Evolutionary conservation across 2,888 invertebrate species (phyloP).

Genomic region (Resseliella maxima): DNA sequence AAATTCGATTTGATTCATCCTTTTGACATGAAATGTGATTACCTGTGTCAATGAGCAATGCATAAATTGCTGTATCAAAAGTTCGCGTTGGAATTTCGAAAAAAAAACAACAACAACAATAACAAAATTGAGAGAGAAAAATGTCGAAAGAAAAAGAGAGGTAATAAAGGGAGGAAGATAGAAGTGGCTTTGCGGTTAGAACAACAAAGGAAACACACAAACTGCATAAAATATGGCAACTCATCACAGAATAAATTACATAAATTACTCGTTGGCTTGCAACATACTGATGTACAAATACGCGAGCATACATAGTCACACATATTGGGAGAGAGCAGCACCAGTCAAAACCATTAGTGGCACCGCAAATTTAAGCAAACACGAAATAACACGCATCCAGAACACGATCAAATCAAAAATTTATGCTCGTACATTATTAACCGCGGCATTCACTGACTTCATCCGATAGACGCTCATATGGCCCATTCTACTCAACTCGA

Average conservation of each 20-base stretch:
- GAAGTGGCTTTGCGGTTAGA: not conserved
- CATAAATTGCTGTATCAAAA: too few species aligned
- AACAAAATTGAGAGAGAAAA: not conserved
- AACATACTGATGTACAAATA: not conserved
- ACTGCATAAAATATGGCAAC: not conserved
- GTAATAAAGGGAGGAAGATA: not conserved
- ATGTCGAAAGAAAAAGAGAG: not conserved
- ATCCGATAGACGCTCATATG: not conserved
- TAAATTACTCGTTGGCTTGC: not conserved
- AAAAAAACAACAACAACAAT: too few species aligned
- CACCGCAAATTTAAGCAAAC: constrained; percentile 25
- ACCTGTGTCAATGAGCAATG: not conserved
- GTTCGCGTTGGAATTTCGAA: too few species aligned
- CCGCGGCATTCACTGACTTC: constrained; percentile 3
- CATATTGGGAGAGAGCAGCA: not conserved
- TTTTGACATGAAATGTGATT: not conserved
- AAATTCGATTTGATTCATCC: not conserved
- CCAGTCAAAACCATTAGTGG: constrained; percentile 2
- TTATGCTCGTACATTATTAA: constrained; percentile 16
- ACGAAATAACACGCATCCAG: constrained; percentile 1
- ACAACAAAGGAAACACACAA: not conserved
- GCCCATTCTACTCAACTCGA: not conserved
- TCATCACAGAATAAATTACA: constrained; percentile 34
- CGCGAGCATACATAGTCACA: not conserved
- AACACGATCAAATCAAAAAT: constrained; percentile 25